These are phyloP conservation scores for Lordiphosa fenestrarum DNA, from an alignment of 2,888 invertebrate species.

Conservation along the genomic window DNA sequence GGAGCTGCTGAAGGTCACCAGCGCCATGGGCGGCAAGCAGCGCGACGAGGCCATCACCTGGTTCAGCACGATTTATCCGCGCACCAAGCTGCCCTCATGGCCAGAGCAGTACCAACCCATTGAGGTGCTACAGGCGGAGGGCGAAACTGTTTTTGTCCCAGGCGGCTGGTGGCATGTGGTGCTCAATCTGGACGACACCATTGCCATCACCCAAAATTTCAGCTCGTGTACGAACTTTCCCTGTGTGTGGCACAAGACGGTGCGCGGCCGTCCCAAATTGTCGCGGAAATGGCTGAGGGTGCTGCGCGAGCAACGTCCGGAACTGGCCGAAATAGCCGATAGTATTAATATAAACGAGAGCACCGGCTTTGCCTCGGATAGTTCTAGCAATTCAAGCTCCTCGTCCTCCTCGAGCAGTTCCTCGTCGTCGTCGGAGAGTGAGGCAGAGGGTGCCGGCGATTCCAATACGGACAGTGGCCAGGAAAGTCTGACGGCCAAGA, in stretches of 20 bases:
- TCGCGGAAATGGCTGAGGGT: slow-evolving; percentile 94
- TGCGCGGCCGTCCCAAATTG: slow-evolving; percentile 96
- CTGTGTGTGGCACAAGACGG: slow-evolving; percentile 98
- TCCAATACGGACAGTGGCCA: slow-evolving; percentile 91
- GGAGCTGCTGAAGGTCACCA: slow-evolving; percentile 96
- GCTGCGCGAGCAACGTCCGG: slow-evolving; percentile 86
- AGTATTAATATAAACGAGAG: slow-evolving; percentile 91
- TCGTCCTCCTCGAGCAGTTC: slow-evolving; percentile 87
- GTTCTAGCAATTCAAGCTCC: slow-evolving; percentile 90
- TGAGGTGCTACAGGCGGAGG: slow-evolving; percentile 96
- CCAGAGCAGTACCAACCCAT: slow-evolving; percentile 94
- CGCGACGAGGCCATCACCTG: slow-evolving; percentile 99
- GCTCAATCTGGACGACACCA: slow-evolving; percentile 95
- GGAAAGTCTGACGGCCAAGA: slow-evolving; percentile 92
- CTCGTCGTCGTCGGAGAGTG: slow-evolving; percentile 62
- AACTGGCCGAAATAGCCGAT: slow-evolving; percentile 89
- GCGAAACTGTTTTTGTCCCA: slow-evolving; percentile 98
- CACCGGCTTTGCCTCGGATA: slow-evolving; percentile 96
- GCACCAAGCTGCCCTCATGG: slow-evolving; percentile 93
- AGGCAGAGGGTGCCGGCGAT: slow-evolving; percentile 79
- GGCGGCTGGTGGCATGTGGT: slow-evolving; percentile 99
- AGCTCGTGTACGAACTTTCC: slow-evolving; percentile 97
- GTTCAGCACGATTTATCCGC: slow-evolving; percentile 97
- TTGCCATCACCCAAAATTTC: slow-evolving; percentile 99
- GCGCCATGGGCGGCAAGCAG: slow-evolving; percentile 96